These are phyloP conservation scores for Argopecten irradians DNA, from an alignment of 1,140 invertebrate genomes.

Conservation along the genomic window DNA sequence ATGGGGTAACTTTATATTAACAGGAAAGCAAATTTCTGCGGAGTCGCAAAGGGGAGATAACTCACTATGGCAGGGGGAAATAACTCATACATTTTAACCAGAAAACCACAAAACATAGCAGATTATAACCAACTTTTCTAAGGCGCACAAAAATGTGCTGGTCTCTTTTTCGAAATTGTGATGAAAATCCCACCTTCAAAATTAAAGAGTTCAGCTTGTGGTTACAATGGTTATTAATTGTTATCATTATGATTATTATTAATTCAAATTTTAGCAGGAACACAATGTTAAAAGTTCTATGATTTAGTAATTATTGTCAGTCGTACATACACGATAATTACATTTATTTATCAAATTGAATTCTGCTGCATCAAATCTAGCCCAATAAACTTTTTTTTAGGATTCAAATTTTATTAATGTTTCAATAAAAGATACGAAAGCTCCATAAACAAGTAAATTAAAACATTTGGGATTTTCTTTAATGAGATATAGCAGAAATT, in stretches of 20 bases:
- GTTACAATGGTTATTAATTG: neutral
- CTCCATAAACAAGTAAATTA: too few relatives aligned
- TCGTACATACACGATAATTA: too few relatives aligned
- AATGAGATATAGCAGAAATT: neutral
- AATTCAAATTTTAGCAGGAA: too few relatives aligned
- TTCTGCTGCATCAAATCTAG: too few relatives aligned
- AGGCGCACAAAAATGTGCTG: neutral
- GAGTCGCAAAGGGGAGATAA: neutral
- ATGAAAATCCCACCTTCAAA: slow-evolving; percentile 17
- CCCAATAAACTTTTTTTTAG: too few relatives aligned
- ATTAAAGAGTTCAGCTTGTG: neutral
- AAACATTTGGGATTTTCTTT: neutral
- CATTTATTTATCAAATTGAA: too few relatives aligned
- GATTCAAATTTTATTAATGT: too few relatives aligned
- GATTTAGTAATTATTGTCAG: too few relatives aligned
- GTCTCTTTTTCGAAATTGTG: neutral
- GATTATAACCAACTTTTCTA: neutral
- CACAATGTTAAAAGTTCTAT: too few relatives aligned
- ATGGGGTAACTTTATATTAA: neutral
- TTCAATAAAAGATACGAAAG: too few relatives aligned
- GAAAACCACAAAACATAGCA: slow-evolving; percentile 21
- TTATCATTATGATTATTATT: neutral
- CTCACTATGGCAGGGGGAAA: slow-evolving; percentile 13
- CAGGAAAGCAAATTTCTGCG: neutral
- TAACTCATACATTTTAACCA: slow-evolving; percentile 20